Evolutionary conservation across 2,797 vertebrate species (phyloP), one percentile per base, ranked within the genome.

Genomic region (Tenualosa thibaudeaui): DNA sequence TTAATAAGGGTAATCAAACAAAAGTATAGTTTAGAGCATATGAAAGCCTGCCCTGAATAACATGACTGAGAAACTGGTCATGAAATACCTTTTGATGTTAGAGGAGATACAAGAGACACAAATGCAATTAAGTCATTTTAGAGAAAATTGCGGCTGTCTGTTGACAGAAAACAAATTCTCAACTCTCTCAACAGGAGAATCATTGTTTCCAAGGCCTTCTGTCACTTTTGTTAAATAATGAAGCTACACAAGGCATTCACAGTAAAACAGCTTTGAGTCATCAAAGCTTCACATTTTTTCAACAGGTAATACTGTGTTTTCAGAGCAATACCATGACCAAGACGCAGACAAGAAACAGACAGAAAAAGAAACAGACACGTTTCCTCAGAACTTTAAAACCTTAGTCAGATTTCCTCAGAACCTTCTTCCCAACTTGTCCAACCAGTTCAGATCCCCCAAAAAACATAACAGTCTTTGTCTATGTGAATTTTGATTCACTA

Each of bases 361-460:
- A n/a, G n/a, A n/a, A n/a, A n/a, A n/a, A 12, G 22, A n/a, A 60
- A 84, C 31, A 86, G 17, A 87, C 31, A 56, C n/a, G n/a, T 60
- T 88, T 43, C 86, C 54, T 31, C 56, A 9, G 49, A 62, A 15
- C 60, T 17, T 54, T 49, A 8, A 49, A 49, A 49, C 46, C 7
- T 49, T 4, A 51, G 46, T 46, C 7, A 46, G 46, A 46, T 60
- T 88, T 40, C 85, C 54, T 40, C 53, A 9, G 46, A 60, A 19
- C 60, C 60, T 40, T 85, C 86, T 68, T 81, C 17, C 46, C 82
- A 92, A 87, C 91, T 85, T 86, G 93, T 91, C 85, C 24, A 88
- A 92, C 91, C 87, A 91, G 91, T 92, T 93, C 87, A 87, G 89
- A 90, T 87, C 88, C 89, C 89, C 60, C 62, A 78, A 84, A 81